Evolutionary conservation across 2,113 vertebrate genomes (phyloP).

Genomic region (Plotosus lineatus): DNA sequence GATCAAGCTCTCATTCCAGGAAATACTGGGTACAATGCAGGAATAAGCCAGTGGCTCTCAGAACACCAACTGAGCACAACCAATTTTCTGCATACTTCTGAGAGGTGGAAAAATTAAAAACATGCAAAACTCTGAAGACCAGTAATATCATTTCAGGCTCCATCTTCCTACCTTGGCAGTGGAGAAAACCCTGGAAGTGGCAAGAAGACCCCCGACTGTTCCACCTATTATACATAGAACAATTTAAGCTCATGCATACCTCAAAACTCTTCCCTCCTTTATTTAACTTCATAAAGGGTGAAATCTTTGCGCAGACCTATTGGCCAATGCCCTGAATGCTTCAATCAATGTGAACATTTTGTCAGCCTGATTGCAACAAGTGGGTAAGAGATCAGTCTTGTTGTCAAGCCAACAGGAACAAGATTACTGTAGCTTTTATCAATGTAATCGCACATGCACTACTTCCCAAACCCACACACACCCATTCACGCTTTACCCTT

Average conservation of each 20-base stretch:
- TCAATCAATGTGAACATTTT: background rate
- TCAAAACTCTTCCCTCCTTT: background rate
- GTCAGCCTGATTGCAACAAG: background rate
- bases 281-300: background rate
- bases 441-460: slow-evolving; percentile 15
- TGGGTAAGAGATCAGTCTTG: background rate
- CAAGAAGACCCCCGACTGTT: background rate
- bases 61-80: background rate
- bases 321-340: background rate
- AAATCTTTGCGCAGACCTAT: background rate
- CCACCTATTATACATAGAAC: background rate
- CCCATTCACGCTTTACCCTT: slow-evolving; percentile 17
- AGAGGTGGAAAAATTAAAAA: background rate
- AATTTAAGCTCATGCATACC: background rate
- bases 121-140: background rate
- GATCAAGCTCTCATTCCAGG: too few species aligned
- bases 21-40: background rate
- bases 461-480: slow-evolving; percentile 23
- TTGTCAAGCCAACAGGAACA: slow-evolving; percentile 50
- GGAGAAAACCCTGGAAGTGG: background rate
- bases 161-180: background rate
- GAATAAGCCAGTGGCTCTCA: background rate
- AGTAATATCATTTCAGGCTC: background rate
- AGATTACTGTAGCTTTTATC: slow-evolving; percentile 40
- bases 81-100: background rate